Conservation (phyloP, 1,140 invertebrate species). For the Drosophila sproati region DNA sequence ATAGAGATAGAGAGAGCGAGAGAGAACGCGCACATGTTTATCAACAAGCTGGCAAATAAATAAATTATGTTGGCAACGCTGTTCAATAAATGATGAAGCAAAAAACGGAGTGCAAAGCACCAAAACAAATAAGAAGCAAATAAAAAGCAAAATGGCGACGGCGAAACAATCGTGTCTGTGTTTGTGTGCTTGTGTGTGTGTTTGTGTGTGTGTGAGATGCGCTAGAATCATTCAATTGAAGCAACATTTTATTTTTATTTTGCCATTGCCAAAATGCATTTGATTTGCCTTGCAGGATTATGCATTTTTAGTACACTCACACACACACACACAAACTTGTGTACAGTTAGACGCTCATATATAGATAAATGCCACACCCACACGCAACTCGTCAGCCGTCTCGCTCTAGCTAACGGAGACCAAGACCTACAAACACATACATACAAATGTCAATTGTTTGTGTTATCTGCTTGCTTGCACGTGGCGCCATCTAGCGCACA, state of each 20-base stretch:
- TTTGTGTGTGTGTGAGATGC: neutral
- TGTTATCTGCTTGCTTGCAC: constrained; percentile 13
- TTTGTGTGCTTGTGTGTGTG: constrained; percentile 13
- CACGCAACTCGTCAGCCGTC: constrained; percentile 30
- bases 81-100: constrained; percentile 68
- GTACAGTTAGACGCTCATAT: constrained; percentile 9
- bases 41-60: constrained; percentile 78
- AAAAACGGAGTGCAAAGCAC: constrained; percentile 6
- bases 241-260: constrained; percentile 4
- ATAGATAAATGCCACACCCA: constrained; percentile 61
- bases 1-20: neutral
- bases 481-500: constrained; percentile 43
- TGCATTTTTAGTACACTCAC: constrained; percentile 27
- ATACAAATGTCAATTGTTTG: constrained; percentile 13
- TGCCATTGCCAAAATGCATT: constrained; percentile 56
- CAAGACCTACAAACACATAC: neutral
- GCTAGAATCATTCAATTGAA: constrained; percentile 26
- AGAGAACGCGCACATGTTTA: constrained; percentile 58
- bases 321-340: constrained; percentile 10
- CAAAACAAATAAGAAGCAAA: constrained; percentile 13
- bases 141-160: constrained; percentile 55
- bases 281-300: constrained; percentile 60
- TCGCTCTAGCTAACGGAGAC: constrained; percentile 33
- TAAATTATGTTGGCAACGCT: constrained; percentile 73
- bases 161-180: constrained; percentile 16